Base-by-base conservation (phyloP, 2,113 vertebrate species). In the Pardalotus punctatus region DNA sequence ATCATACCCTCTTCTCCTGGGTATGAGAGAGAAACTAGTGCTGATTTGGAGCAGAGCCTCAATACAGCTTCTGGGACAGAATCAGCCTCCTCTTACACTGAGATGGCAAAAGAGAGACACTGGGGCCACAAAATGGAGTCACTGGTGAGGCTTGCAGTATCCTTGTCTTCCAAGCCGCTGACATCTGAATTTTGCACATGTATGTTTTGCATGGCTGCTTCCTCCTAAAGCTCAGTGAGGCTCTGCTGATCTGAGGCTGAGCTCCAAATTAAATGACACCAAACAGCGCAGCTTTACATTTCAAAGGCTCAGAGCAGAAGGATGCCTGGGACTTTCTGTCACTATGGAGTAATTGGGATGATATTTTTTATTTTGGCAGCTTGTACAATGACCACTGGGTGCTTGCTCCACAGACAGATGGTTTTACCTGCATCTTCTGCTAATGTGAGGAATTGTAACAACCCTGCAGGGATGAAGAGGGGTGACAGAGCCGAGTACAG, bases 191-290 rank as follows among this genome's bases (percentile, higher is more conserved):
- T 93, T 88, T 90, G 74, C 64, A 61, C 19, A 1, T 86, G 31
- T 65, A 14, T n/a, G 11, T 84, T 93, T 83, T 81, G 84, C 73
- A 40, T 61, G 72, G 36, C 78, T 81, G 51, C 13, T 50, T 90
- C 40, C 23, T 87, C 81, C 88, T 73, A 67, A 93, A 88, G 92
- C 93, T 96, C 88, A 82, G 79, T 1, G 9, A 91, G 79, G 81
- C 78, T 93, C 64, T 88, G 90, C 90, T 6, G 11, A 56, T 96
- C 88, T 92, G 90, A 95, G 67, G 79, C 79, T 83, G 80, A 96
- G 86, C 91, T 96, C 94, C 96, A 96, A 58, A 96, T 88, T 84
- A 94, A 96, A 78, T 92, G 92, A 90, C 70, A 93, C 51, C 24
- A 65, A 94, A 86, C 12, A 7, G 14, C 10, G 42, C 10, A 4